Base-by-base conservation (phyloP, 2,113 vertebrate genomes). In the Rhodinocichla rosea region DNA sequence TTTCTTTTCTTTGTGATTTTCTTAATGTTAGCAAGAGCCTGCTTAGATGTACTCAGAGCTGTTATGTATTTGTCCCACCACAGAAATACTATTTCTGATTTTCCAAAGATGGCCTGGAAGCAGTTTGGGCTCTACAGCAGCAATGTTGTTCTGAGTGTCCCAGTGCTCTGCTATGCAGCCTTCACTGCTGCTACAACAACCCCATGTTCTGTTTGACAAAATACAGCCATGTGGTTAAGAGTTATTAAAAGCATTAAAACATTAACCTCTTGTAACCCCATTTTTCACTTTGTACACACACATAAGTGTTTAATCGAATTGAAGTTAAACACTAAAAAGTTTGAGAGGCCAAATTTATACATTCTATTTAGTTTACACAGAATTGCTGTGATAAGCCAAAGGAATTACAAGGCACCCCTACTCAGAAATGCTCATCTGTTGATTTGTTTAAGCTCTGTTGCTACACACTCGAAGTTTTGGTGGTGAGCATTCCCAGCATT, bases 171-270 rank as follows among this genome's bases (percentile, higher is more conserved):
- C 92, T 95, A 44, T 83, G 87, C 90, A 91, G 77, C 9, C 0
- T 75, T 64, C 67, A 69, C 74, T 97, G 91, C 91, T 95, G 87
- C 93, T 96, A 87, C 78, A 96, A 87, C 89, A 91, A 97, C 92
- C 56, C 55, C 64, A 19, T 67, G 75, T 79, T 97, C 93, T 94
- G 89, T 97, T 97, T 98, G 98, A 98, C 97, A 97, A 97, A 96
- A 97, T 89, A 63, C 98, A 98, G 98, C 96, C 89, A 93, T 96
- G 94, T 90, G 87, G 82, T 91, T 97, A 95, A 97, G 95, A 97
- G 97, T 97, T 97, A 98, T 98, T 98, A 98, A 98, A 98, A 98
- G 97, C 98, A 98, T 97, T 97, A 98, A 97, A 96, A 95, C 98
- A 98, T 98, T 98, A 98, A 98, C 98, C 97, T 98, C 95, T 81